A percentile compares a stretch with the other conserved stretches of the same genome.
phyloP scores from a whole-genome alignment of 2,113 vertebrate genomes.

The Burhinus oedicnemus region DNA sequence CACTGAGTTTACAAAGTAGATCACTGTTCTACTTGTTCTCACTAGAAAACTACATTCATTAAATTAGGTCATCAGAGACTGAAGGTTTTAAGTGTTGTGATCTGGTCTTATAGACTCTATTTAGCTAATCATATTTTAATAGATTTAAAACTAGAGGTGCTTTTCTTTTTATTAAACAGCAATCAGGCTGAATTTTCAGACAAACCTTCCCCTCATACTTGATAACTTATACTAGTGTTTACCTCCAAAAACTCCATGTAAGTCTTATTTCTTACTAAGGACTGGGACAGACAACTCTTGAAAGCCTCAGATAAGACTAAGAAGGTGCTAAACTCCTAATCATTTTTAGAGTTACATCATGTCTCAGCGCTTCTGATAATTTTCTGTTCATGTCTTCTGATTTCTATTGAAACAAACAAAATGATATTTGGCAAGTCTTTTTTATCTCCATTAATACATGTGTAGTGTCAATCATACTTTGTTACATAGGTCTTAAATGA shows the following conservation, averaged over 20 bases:
- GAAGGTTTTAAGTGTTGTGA: background rate
- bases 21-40: background rate
- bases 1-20: background rate
- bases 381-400: background rate
- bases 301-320: background rate
- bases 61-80: background rate
- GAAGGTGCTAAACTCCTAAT: background rate
- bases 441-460: background rate
- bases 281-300: background rate
- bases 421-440: background rate
- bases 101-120: background rate
- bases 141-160: background rate
- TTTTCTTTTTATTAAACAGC: background rate
- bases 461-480: background rate
- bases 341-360: background rate
- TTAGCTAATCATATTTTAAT: background rate
- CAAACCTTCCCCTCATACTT: background rate
- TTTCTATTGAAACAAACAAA: background rate
- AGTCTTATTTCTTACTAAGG: background rate
- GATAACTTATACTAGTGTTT: background rate
- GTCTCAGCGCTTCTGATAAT: background rate
- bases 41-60: background rate
- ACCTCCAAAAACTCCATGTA: background rate
- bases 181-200: background rate
- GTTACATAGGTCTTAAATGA: background rate